Percentiles rank a stretch among this genome's conserved stretches.
phyloP scores from a whole-genome alignment of 2,888 invertebrate genomes.

The Rhingia rostrata region DNA sequence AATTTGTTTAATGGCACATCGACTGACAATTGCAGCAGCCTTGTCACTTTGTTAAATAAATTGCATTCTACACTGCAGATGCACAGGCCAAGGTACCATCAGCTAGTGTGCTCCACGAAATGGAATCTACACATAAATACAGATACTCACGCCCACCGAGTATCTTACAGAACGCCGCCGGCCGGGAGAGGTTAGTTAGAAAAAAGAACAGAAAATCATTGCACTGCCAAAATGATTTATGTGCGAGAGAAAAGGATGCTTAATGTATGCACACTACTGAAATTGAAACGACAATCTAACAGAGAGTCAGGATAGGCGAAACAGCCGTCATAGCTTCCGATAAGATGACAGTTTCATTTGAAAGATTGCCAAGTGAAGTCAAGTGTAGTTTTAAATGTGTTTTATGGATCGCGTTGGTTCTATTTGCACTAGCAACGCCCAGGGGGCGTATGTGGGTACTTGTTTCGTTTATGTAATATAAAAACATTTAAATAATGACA shows the following conservation, averaged over 20 bases:
- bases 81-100: neutral
- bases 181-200: conserved; percentile 53
- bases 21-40: conserved; percentile 63
- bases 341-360: conserved; percentile 71
- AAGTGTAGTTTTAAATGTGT: conserved; percentile 44
- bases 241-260: conserved; percentile 23
- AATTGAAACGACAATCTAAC: conserved; percentile 49
- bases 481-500: too few relatives aligned
- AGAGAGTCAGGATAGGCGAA: conserved; percentile 45
- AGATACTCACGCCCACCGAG: conserved; percentile 32
- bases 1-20: conserved; percentile 63
- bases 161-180: conserved; percentile 43
- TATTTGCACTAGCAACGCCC: too few relatives aligned
- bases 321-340: conserved; percentile 63
- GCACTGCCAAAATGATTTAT: conserved; percentile 68
- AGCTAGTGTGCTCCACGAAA: conserved; percentile 8
- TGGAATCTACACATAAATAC: conserved; percentile 26
- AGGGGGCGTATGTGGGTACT: too few relatives aligned
- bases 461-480: too few relatives aligned
- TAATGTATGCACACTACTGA: conserved; percentile 36
- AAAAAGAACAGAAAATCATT: conserved; percentile 40
- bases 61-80: conserved; percentile 48
- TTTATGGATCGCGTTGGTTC: neutral
- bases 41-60: conserved; percentile 66
- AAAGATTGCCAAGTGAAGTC: conserved; percentile 75